Percentiles rank a stretch among this genome's conserved stretches.
phyloP scores from a whole-genome alignment of 1,140 invertebrate genomes.

The Episyrphus balteatus region DNA sequence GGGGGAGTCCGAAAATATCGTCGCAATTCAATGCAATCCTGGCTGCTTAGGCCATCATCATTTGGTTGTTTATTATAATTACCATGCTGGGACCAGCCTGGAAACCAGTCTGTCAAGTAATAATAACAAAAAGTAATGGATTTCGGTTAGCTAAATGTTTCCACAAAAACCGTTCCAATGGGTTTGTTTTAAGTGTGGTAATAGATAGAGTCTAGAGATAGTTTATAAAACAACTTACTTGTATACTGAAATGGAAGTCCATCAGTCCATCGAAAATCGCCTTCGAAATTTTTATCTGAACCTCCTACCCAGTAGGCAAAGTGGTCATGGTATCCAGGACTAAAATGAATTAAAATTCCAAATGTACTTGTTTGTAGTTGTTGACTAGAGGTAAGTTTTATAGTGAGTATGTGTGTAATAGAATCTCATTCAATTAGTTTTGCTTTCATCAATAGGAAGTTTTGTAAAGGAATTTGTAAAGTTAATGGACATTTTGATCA shows the following conservation, averaged over 20 bases:
- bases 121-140: background rate
- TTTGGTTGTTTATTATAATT: slow-evolving; percentile 62
- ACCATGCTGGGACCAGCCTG: slow-evolving; percentile 52
- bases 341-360: slow-evolving; percentile 15
- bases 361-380: too few species aligned
- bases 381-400: too few species aligned
- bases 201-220: background rate
- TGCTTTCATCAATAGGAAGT: too few species aligned
- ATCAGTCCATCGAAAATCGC: slow-evolving; percentile 65
- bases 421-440: too few species aligned
- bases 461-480: too few species aligned
- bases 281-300: slow-evolving; percentile 57
- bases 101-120: slow-evolving; percentile 59
- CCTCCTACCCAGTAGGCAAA: slow-evolving; percentile 69
- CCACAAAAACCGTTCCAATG: background rate
- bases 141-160: background rate
- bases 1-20: slow-evolving; percentile 46
- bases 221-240: slow-evolving; percentile 39
- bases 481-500: too few species aligned
- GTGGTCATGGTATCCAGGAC: slow-evolving; percentile 48
- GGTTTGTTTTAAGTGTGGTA: background rate
- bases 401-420: too few species aligned
- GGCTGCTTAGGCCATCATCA: slow-evolving; percentile 63
- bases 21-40: slow-evolving; percentile 68
- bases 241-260: slow-evolving; percentile 57